phyloP scores from a whole-genome alignment of 2,888 invertebrate genomes.

The Slavum lentiscoides region DNA sequence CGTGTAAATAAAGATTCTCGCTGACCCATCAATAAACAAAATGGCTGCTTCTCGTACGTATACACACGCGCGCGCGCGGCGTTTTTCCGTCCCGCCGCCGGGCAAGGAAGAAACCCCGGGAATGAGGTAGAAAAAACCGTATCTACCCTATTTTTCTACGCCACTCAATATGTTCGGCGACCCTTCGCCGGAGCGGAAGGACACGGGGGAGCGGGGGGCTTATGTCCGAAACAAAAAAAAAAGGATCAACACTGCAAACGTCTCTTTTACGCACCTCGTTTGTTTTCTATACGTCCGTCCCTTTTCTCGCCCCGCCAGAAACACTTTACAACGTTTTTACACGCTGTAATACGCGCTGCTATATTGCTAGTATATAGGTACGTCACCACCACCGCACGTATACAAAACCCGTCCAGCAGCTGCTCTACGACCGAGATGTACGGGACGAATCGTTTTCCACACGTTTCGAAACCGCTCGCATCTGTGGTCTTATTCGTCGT shows the following conservation, averaged over 20 bases:
- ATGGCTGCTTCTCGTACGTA: conserved; percentile 27
- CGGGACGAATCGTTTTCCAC: too few species aligned
- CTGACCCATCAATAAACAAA: conserved; percentile 53
- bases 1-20: conserved; percentile 50
- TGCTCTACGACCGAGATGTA: too few species aligned
- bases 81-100: conserved; percentile 3
- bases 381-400: neutral
- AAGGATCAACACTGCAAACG: neutral
- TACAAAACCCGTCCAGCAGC: too few species aligned
- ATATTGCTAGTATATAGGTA: too few species aligned
- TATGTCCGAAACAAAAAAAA: neutral
- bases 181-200: neutral
- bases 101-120: neutral
- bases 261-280: conserved; percentile 40
- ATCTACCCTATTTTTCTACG: conserved; percentile 7
- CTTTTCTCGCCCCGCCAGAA: neutral
- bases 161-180: conserved; percentile 43
- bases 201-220: too few species aligned
- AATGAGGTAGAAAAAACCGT: neutral
- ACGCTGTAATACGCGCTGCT: conserved; percentile 23
- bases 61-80: neutral
- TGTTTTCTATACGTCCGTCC: conserved; percentile 26
- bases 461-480: too few species aligned
- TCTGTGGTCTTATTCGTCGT: too few species aligned
- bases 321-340: conserved; percentile 41